A percentile compares a stretch with the other conserved stretches of the same genome.
These are phyloP conservation scores for Perca flavescens DNA, from an alignment of 2,113 vertebrate genomes.

Conservation along the genomic window DNA sequence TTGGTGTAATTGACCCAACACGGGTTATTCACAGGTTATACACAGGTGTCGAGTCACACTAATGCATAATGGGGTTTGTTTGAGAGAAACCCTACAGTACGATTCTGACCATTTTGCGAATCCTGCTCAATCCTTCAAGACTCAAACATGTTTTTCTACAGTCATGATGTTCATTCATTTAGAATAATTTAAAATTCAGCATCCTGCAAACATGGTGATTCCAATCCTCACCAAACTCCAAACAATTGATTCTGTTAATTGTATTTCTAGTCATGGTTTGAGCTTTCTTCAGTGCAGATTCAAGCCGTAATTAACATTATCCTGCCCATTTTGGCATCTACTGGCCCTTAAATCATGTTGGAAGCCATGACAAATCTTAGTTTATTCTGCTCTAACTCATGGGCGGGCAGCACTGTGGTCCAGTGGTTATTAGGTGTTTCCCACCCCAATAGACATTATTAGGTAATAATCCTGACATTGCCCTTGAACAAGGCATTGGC, in stretches of 20 bases:
- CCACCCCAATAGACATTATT: background rate
- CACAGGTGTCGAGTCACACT: background rate
- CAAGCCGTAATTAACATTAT: background rate
- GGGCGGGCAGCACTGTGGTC: background rate
- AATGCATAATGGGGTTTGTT: background rate
- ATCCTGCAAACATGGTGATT: background rate
- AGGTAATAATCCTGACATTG: background rate
- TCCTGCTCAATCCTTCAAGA: background rate
- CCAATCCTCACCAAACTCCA: background rate
- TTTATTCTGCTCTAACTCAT: constrained; percentile 1
- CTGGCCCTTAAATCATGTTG: background rate
- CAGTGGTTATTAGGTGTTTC: background rate
- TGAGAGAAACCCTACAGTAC: background rate
- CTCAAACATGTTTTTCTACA: background rate
- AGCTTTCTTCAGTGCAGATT: background rate
- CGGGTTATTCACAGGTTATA: background rate
- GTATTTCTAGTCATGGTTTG: background rate
- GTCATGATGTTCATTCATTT: background rate
- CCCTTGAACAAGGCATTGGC: background rate
- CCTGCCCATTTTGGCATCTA: background rate
- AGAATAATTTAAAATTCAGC: background rate
- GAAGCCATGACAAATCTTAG: background rate
- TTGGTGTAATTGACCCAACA: background rate
- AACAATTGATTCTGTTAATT: background rate
- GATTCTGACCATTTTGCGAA: background rate